Conservation (phyloP, 2,888 invertebrate species). For the Kryphioiulus occultus region DNA sequence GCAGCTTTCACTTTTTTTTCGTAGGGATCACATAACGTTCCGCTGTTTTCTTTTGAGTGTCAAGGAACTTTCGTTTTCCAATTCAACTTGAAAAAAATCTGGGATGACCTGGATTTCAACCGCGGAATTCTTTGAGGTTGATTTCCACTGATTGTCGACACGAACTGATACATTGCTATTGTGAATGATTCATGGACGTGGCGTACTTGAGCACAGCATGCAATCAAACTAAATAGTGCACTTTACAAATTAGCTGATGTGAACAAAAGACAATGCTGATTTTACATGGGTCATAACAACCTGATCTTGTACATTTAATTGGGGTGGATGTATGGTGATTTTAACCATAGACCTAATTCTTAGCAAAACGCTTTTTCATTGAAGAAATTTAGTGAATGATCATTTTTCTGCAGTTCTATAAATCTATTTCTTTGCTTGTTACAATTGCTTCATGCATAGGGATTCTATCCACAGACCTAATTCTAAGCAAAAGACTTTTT, state of each 20-base stretch:
- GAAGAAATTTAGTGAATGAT: too few relatives aligned
- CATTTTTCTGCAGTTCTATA: too few relatives aligned
- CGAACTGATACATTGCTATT: neutral
- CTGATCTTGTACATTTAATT: neutral
- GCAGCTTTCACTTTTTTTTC: neutral
- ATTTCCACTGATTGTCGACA: neutral
- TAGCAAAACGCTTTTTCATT: too few relatives aligned
- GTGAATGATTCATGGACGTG: neutral
- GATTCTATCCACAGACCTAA: too few relatives aligned
- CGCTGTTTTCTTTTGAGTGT: neutral
- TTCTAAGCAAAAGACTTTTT: too few relatives aligned
- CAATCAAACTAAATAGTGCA: too few relatives aligned
- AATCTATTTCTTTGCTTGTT: too few relatives aligned
- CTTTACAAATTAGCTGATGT: neutral
- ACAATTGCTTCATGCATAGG: too few relatives aligned
- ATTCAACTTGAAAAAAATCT: neutral
- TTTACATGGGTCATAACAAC: too few relatives aligned
- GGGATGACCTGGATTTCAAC: slow-evolving; percentile 16
- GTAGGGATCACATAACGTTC: neutral
- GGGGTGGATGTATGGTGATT: too few relatives aligned
- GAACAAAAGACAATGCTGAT: neutral
- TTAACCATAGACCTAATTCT: too few relatives aligned
- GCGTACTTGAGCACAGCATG: neutral
- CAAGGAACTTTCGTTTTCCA: neutral
- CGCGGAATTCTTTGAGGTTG: neutral